Percentiles rank a stretch among this genome's conserved stretches.
These are phyloP conservation scores for Eulithis testata DNA, from an alignment of 2,888 invertebrate species.

Conservation along the genomic window DNA sequence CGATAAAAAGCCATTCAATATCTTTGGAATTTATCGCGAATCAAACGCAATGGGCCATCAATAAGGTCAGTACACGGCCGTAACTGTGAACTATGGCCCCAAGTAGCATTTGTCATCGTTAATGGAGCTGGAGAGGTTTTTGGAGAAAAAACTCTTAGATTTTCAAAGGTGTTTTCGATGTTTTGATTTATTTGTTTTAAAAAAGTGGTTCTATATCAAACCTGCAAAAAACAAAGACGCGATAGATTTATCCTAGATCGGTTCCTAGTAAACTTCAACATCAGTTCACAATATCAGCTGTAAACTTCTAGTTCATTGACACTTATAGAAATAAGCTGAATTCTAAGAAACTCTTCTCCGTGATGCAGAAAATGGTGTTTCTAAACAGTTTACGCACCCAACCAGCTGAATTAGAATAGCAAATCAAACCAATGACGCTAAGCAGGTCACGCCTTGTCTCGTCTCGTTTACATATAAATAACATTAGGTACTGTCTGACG, in stretches of 20 bases:
- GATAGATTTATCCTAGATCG: too few relatives aligned
- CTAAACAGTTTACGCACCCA: background rate
- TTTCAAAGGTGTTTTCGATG: background rate
- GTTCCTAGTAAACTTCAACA: too few relatives aligned
- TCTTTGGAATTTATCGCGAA: constrained; percentile 26
- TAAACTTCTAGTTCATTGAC: too few relatives aligned
- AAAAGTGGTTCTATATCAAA: too few relatives aligned
- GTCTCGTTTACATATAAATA: constrained; percentile 51
- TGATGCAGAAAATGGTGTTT: too few relatives aligned
- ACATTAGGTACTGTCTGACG: constrained; percentile 38
- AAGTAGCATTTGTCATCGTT: constrained; percentile 29
- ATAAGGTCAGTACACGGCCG: constrained; percentile 24
- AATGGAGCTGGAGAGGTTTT: background rate
- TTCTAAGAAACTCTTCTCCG: too few relatives aligned
- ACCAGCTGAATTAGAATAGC: constrained; percentile 38
- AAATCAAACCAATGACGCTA: constrained; percentile 35
- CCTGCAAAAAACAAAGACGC: too few relatives aligned
- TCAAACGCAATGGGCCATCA: constrained; percentile 24
- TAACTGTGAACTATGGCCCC: constrained; percentile 19
- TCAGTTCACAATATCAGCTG: too few relatives aligned
- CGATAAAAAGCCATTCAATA: constrained; percentile 18
- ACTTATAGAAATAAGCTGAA: too few relatives aligned
- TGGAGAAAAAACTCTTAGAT: background rate
- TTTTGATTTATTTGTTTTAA: too few relatives aligned
- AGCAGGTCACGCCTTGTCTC: constrained; percentile 6